Evolutionary conservation across 2,113 vertebrate genomes (phyloP).

Genomic region (Neopipo cinnamomea): DNA sequence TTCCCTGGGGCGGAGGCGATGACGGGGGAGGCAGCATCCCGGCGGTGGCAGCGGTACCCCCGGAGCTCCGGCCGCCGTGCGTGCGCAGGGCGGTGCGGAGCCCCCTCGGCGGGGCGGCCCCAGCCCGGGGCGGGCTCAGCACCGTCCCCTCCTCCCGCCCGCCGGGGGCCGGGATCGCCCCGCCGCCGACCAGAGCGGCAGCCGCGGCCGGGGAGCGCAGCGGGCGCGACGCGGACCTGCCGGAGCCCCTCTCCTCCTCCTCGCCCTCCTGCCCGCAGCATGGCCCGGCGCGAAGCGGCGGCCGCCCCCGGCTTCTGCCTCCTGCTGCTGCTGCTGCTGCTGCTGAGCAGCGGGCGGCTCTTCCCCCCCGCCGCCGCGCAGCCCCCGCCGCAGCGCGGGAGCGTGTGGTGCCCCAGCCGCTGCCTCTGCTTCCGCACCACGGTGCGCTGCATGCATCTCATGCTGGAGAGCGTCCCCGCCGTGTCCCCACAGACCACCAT

Average conservation of each 20-base stretch:
- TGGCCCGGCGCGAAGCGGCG: conserved; percentile 42
- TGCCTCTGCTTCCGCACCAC: conserved; percentile 95
- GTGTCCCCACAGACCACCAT: conserved; percentile 90
- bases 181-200: not conserved
- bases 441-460: conserved; percentile 96
- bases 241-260: not conserved
- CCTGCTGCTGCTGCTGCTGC: conserved; percentile 38
- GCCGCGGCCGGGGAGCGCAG: not conserved
- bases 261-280: not conserved
- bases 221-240: not conserved
- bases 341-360: conserved; percentile 40
- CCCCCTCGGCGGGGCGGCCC: not conserved
- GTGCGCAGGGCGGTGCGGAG: not conserved
- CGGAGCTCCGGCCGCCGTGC: not conserved
- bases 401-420: conserved; percentile 88
- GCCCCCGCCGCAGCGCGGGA: conserved; percentile 47
- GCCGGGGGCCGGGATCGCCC: not conserved
- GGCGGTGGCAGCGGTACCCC: fast-evolving
- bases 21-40: not conserved
- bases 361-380: conserved; percentile 47
- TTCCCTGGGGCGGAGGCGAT: not conserved
- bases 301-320: not conserved
- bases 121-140: conserved; percentile 11
- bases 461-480: conserved; percentile 89
- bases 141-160: conserved; percentile 36